Conservation (phyloP, 2,797 vertebrate genomes). For the Syngnathus acus region DNA sequence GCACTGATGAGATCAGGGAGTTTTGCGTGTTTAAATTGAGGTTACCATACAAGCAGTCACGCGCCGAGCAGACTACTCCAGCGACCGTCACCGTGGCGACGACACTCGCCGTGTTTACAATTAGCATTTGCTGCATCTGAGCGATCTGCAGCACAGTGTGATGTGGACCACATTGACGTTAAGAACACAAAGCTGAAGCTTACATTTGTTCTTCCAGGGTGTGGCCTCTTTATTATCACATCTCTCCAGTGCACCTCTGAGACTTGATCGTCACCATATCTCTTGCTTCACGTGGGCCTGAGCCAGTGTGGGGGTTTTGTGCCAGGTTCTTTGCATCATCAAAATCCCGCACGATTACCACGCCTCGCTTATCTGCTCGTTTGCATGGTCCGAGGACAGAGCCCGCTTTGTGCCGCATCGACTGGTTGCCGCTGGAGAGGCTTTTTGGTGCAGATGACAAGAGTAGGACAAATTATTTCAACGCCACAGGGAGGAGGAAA, state of each 20-base stretch:
- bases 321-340: constrained; percentile 30
- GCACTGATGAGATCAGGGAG: constrained; percentile 42
- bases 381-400: constrained; percentile 51
- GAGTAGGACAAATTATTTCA: not conserved
- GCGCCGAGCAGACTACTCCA: constrained; percentile 23
- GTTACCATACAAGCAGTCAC: constrained; percentile 32
- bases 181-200: constrained; percentile 30
- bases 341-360: constrained; percentile 35
- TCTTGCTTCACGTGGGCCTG: constrained; percentile 26
- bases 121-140: constrained; percentile 39
- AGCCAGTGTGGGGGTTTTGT: constrained; percentile 8
- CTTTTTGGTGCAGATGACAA: constrained; percentile 41
- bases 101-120: constrained; percentile 38
- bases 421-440: constrained; percentile 45
- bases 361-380: constrained; percentile 46
- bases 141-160: constrained; percentile 11
- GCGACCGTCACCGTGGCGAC: constrained; percentile 48
- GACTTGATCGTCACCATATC: constrained; percentile 53
- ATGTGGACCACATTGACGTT: constrained; percentile 18
- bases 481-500: constrained; percentile 1
- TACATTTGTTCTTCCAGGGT: constrained; percentile 29
- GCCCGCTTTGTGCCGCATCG: constrained; percentile 44
- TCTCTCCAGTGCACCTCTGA: constrained; percentile 34
- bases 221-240: constrained; percentile 47
- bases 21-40: constrained; percentile 39